Conservation (phyloP, 2,797 vertebrate species). For the Psittacula echo region DNA sequence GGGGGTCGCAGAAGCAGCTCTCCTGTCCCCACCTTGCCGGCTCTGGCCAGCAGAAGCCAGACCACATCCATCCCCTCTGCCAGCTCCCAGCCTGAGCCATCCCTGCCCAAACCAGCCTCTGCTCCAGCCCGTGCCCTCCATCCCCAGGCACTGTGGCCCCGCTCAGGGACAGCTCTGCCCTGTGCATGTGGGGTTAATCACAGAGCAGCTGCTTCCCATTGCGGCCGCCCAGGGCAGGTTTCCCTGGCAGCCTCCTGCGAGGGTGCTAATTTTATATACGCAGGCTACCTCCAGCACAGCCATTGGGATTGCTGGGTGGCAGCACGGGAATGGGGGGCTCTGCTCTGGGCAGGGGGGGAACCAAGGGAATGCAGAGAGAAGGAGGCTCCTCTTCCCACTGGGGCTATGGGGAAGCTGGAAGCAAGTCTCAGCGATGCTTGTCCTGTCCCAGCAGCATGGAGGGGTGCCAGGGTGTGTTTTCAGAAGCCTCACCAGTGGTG, state of each 20-base stretch:
- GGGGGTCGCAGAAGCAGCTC: background rate
- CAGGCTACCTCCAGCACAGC: background rate
- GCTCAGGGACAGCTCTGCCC: background rate
- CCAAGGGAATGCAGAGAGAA: fast-evolving
- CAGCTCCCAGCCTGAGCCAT: fast-evolving
- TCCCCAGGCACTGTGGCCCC: background rate
- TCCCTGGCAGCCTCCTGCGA: slow-evolving; percentile 45
- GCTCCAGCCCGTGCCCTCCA: fast-evolving
- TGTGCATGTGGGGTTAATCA: slow-evolving; percentile 52
- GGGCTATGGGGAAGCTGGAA: background rate
- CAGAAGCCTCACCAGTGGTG: background rate
- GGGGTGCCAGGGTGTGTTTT: slow-evolving; percentile 5
- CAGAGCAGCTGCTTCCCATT: slow-evolving; percentile 70
- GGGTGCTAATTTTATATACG: slow-evolving; percentile 62
- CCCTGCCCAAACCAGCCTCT: background rate
- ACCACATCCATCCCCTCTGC: fast-evolving
- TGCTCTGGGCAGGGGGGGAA: background rate
- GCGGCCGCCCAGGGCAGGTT: slow-evolving; percentile 12
- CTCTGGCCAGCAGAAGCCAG: background rate
- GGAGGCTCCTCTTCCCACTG: background rate
- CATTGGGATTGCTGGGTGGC: background rate
- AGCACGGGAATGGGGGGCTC: background rate
- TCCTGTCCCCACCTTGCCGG: background rate
- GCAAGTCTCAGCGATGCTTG: background rate
- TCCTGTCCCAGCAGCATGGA: background rate